Percentiles rank a stretch among this genome's conserved stretches.
Evolutionary conservation across 2,797 vertebrate genomes (phyloP).

Genomic region (Lophius americanus): DNA sequence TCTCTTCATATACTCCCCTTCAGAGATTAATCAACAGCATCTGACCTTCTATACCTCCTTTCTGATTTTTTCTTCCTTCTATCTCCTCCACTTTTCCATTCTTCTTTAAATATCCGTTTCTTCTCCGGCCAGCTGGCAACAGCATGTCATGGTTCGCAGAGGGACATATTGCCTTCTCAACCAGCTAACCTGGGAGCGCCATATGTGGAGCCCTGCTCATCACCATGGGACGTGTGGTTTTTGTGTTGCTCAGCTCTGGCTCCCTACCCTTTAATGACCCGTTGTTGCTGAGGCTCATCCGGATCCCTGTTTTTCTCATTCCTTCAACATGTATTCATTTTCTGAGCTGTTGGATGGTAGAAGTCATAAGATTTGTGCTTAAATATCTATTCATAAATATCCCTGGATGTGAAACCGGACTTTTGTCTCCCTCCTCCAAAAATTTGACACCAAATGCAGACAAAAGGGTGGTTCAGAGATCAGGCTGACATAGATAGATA

Average conservation of each 20-base stretch:
- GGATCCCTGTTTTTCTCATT: not conserved
- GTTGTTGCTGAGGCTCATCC: slow-evolving; percentile 13
- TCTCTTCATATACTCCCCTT: no score
- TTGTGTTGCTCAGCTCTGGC: slow-evolving; percentile 51
- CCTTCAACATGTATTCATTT: not conserved
- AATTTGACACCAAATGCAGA: no score
- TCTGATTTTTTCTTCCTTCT: not conserved
- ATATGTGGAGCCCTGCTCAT: slow-evolving; percentile 71
- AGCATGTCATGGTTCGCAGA: slow-evolving; percentile 56
- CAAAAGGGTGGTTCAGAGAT: no score
- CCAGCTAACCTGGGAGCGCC: slow-evolving; percentile 66
- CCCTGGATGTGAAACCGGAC: no score
- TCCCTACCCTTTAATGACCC: slow-evolving; percentile 45
- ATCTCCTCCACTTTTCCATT: not conserved
- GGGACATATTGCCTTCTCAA: slow-evolving; percentile 75
- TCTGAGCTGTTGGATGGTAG: not conserved
- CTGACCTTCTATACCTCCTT: not conserved
- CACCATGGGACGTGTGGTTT: slow-evolving; percentile 68
- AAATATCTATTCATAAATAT: not conserved
- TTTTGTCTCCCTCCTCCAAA: no score
- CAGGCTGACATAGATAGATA: no score
- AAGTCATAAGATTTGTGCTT: no score
- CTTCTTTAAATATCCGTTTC: slow-evolving; percentile 59
- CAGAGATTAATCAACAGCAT: not conserved
- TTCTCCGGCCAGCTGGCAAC: slow-evolving; percentile 65